phyloP scores from a whole-genome alignment of 2,888 invertebrate species.

The Congeria kusceri region DNA sequence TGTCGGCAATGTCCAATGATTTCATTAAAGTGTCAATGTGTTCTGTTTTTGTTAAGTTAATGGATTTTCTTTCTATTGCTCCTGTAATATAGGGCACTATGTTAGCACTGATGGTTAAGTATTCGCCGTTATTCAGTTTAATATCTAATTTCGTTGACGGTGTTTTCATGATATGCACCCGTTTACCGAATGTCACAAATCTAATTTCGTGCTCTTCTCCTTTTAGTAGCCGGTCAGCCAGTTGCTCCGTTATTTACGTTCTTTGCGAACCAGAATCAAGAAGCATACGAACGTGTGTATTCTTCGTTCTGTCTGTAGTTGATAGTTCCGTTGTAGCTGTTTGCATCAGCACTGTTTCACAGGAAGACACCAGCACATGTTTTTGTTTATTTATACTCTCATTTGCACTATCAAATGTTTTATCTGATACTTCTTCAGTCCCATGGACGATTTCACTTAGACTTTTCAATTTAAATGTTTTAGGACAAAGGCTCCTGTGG shows the following conservation, averaged over 20 bases:
- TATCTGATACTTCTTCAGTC: not conserved
- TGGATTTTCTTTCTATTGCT: not conserved
- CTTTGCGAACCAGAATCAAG: too few species aligned
- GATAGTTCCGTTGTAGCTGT: too few species aligned
- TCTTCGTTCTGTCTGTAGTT: too few species aligned
- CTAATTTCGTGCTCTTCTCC: not conserved
- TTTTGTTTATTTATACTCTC: not conserved
- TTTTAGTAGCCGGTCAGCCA: not conserved
- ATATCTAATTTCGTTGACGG: not conserved
- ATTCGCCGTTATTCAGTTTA: slow-evolving; percentile 5
- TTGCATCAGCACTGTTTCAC: too few species aligned
- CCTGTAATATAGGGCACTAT: slow-evolving; percentile 8
- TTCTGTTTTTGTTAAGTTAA: not conserved
- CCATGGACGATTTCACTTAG: too few species aligned
- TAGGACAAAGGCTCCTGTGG: slow-evolving; percentile 6
- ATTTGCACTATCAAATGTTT: too few species aligned
- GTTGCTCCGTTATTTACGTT: too few species aligned
- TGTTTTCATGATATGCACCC: not conserved
- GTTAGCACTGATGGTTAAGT: not conserved
- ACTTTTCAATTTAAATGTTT: too few species aligned
- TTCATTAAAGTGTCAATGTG: not conserved
- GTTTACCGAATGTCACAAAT: slow-evolving; percentile 4
- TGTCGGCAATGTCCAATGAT: slow-evolving; percentile 3
- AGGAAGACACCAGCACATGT: too few species aligned
- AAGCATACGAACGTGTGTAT: too few species aligned